Conservation (phyloP, 2,797 vertebrate species). For the Chloroceryle amazona region DNA sequence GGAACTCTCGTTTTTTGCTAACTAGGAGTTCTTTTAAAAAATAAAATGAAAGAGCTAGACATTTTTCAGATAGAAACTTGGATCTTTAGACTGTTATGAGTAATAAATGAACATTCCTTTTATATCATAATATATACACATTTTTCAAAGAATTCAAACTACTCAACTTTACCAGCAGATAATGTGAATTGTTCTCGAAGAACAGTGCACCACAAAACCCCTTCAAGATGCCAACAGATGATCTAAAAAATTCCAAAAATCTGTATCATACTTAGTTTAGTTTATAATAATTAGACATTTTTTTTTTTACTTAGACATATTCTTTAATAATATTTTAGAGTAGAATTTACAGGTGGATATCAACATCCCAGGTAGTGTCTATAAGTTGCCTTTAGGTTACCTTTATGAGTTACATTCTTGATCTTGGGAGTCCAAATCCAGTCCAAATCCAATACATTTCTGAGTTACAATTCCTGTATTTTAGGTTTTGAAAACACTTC, state of each 20-base stretch:
- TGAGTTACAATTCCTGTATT: neutral
- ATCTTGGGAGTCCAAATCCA: no score
- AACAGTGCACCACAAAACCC: neutral
- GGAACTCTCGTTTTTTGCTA: neutral
- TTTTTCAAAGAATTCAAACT: neutral
- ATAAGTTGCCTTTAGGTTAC: neutral
- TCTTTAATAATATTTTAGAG: neutral
- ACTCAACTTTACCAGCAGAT: neutral
- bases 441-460: neutral
- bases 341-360: neutral
- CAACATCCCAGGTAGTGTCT: neutral
- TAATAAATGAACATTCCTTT: neutral
- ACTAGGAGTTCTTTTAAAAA: neutral
- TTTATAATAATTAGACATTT: neutral
- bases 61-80: neutral
- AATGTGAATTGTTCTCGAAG: neutral
- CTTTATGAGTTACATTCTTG: neutral
- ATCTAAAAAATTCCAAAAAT: neutral
- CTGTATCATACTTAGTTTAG: neutral
- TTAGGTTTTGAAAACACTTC: neutral
- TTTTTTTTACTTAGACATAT: neutral
- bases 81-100: neutral
- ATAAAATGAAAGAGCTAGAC: neutral
- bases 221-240: neutral
- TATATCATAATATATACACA: neutral